These are phyloP conservation scores for Cordilura impudica DNA, from an alignment of 2,888 invertebrate genomes.

Conservation along the genomic window DNA sequence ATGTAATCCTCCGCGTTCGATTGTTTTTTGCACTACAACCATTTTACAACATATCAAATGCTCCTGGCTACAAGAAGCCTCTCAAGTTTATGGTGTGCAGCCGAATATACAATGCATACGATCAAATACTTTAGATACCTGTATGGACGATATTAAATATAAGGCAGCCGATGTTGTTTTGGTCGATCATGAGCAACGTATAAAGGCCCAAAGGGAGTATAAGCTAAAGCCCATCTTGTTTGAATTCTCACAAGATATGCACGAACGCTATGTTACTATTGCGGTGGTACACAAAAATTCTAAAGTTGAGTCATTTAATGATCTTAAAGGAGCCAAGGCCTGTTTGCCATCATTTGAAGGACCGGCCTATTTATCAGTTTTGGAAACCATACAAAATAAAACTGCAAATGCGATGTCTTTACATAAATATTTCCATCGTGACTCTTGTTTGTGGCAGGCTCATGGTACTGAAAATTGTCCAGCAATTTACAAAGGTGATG, in stretches of 20 bases:
- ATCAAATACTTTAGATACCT: slow-evolving; percentile 81
- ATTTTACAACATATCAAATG: slow-evolving; percentile 87
- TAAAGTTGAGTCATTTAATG: slow-evolving; percentile 80
- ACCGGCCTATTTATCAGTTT: slow-evolving; percentile 83
- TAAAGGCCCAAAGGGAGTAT: slow-evolving; percentile 82
- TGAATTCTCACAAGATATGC: slow-evolving; percentile 73
- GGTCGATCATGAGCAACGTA: slow-evolving; percentile 85
- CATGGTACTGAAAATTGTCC: slow-evolving; percentile 75
- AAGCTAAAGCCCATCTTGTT: slow-evolving; percentile 72
- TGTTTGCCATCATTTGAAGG: slow-evolving; percentile 91
- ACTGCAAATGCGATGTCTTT: slow-evolving; percentile 72
- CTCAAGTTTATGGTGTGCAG: slow-evolving; percentile 85
- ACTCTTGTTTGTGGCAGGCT: slow-evolving; percentile 81
- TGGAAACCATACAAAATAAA: slow-evolving; percentile 77
- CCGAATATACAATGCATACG: slow-evolving; percentile 89
- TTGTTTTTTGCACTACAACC: slow-evolving; percentile 84
- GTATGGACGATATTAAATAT: slow-evolving; percentile 83
- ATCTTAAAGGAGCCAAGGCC: slow-evolving; percentile 85
- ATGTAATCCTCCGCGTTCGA: slow-evolving; percentile 83
- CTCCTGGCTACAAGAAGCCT: slow-evolving; percentile 86
- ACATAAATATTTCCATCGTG: slow-evolving; percentile 81
- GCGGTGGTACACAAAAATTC: slow-evolving; percentile 83
- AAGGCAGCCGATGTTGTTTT: slow-evolving; percentile 86
- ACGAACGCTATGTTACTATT: slow-evolving; percentile 79
- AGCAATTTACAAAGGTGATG: slow-evolving; percentile 79